These are phyloP conservation scores for Emys orbicularis DNA, from an alignment of 2,797 vertebrate genomes.

Conservation along the genomic window DNA sequence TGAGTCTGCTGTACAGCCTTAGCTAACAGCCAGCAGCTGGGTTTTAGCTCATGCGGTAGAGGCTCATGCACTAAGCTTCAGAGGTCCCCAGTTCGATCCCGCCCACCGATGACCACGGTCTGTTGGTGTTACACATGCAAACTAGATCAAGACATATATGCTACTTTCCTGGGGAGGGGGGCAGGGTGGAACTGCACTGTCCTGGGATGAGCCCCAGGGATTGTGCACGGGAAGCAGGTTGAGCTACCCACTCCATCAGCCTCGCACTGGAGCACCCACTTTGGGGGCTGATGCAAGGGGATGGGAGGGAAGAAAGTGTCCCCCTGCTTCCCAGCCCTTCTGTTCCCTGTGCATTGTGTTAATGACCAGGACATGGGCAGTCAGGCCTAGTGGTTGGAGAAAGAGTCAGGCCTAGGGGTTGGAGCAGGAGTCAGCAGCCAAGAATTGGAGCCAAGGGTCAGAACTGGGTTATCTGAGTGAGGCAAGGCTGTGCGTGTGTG, in stretches of 20 bases:
- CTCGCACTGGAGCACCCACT: background rate
- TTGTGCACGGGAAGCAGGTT: background rate
- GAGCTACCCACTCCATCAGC: background rate
- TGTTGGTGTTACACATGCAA: no score
- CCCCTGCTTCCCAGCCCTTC: background rate
- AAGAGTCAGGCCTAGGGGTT: no score
- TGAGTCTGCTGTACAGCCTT: no score
- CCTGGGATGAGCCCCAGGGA: background rate
- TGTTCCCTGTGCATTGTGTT: background rate
- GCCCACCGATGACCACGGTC: no score
- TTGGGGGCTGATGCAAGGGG: background rate
- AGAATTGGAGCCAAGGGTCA: background rate
- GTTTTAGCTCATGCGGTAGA: no score
- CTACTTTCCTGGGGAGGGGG: background rate
- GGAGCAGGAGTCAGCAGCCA: no score
- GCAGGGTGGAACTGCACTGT: background rate
- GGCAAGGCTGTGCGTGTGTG: no score
- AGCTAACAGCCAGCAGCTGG: no score
- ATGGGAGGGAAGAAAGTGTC: background rate
- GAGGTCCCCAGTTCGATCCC: no score
- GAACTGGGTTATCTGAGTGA: background rate
- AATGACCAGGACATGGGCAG: background rate
- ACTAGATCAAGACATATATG: background rate
- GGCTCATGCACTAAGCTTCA: no score
- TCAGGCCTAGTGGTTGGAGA: no score